phyloP scores from a whole-genome alignment of 2,888 invertebrate species.

The Agriopis marginaria region DNA sequence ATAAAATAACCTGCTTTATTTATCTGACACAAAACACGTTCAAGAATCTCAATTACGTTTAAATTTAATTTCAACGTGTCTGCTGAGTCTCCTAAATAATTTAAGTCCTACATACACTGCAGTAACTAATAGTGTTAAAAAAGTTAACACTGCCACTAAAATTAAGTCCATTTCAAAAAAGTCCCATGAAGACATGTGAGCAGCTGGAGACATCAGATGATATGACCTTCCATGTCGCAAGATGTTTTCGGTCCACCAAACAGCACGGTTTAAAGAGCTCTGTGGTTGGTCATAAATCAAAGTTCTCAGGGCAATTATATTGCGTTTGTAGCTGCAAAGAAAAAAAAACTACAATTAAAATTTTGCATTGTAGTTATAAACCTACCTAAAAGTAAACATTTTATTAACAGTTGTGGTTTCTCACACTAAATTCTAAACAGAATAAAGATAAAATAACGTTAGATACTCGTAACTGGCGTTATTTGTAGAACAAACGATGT shows the following conservation, averaged over 20 bases:
- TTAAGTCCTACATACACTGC: not conserved
- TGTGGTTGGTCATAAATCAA: constrained; percentile 68
- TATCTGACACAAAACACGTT: no score
- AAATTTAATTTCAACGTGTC: no score
- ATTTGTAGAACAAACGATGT: no score
- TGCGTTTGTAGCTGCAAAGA: constrained; percentile 44
- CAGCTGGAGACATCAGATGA: constrained; percentile 69
- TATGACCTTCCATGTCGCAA: constrained; percentile 69
- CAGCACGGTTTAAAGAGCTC: constrained; percentile 64
- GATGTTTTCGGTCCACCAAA: constrained; percentile 80
- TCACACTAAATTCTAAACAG: no score
- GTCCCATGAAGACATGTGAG: constrained; percentile 55
- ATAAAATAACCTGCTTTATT: no score
- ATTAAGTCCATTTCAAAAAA: constrained; percentile 56
- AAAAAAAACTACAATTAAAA: not conserved
- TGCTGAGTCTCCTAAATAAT: not conserved
- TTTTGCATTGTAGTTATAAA: no score
- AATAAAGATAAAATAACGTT: no score
- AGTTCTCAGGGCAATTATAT: constrained; percentile 48
- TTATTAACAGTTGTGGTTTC: no score
- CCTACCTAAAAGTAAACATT: no score
- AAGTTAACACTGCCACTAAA: not conserved
- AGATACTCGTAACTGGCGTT: no score
- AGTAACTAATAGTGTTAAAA: not conserved
- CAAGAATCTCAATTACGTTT: no score